Conservation (phyloP, 2,888 invertebrate species). For the Polietes domitor region DNA sequence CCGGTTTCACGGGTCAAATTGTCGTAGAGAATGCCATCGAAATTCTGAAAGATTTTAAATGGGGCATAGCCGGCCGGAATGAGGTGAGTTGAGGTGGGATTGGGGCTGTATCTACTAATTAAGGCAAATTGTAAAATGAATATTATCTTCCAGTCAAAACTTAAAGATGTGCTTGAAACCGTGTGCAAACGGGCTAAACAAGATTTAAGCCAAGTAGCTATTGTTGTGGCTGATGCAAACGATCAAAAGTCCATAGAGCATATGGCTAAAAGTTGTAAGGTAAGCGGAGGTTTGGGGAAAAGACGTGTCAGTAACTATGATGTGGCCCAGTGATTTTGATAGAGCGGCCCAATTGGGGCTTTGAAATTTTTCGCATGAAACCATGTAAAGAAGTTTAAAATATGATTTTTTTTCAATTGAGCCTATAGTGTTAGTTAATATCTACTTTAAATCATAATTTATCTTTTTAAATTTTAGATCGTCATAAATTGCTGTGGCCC, state of each 20-base stretch:
- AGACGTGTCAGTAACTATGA: no score
- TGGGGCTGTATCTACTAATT: no score
- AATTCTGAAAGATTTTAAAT: constrained; percentile 63
- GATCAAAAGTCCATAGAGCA: constrained; percentile 59
- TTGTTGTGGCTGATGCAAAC: constrained; percentile 63
- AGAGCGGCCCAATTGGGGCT: no score
- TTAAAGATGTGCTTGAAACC: constrained; percentile 57
- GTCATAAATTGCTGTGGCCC: constrained; percentile 68
- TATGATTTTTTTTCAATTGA: no score
- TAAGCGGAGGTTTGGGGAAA: no score
- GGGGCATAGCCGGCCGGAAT: constrained; percentile 68
- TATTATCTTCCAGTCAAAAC: constrained; percentile 54
- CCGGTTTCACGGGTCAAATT: constrained; percentile 66
- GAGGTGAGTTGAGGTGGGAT: no score
- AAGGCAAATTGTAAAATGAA: no score
- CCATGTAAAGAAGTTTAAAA: no score
- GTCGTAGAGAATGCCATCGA: constrained; percentile 64
- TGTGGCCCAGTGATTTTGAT: no score
- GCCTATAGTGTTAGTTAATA: no score
- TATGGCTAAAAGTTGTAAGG: constrained; percentile 67
- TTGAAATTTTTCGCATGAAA: no score
- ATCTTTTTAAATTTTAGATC: constrained; percentile 51
- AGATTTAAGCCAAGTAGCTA: constrained; percentile 61
- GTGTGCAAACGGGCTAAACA: constrained; percentile 48
- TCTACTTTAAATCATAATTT: no score